Evolutionary conservation across 2,888 invertebrate species (phyloP), one percentile per base, ranked within the genome.

Genomic region (Osmoderma eremita): DNA sequence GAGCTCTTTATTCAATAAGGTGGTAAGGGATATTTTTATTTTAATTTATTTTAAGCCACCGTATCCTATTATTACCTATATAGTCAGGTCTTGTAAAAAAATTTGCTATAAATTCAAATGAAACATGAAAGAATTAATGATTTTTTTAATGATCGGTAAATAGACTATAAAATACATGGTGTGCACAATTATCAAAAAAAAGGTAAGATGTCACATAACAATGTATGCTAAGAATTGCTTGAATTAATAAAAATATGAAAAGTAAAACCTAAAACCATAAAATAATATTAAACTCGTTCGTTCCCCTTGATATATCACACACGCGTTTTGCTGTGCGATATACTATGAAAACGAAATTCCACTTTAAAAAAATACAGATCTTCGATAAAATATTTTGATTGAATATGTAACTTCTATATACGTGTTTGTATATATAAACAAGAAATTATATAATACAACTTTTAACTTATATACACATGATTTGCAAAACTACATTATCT

Each of bases 121-220:
- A 63, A 63, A 63, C 50, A 50, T 63, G 39, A 63, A 36, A 39
- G 1, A 45, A 51, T 67, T 69, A 67, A 65, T 69, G 65, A 67
- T 67, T 69, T 30, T 67, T 69, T 67, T 69, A 67, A 67, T 69
- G 63, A 58, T 67, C 56, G 64, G 61, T 66, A 66, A 58, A 58
- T 50, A 66, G 61, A 24, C 65, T 69, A 64, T 67, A 67, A 69
- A 69, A 67, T 69, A 67, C 67, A 69, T 65, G 42, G 20, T 53
- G 63, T 69, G 65, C 63, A 69, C 65, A 67, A 69, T 38, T 58
- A 63, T 42, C 48, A 64, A 64, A 41, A 67, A 8, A 53, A 62
- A 56, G 48, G 53, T 49, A 42, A 63, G 63, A 65, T 65, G 58
- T 63, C 49, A 15, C 63, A 51, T 65, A 66, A 68, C 65, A 66